A percentile compares a stretch with the other conserved stretches of the same genome.
phyloP scores from a whole-genome alignment of 1,140 invertebrate genomes.

The Tetragnatha versicolor region DNA sequence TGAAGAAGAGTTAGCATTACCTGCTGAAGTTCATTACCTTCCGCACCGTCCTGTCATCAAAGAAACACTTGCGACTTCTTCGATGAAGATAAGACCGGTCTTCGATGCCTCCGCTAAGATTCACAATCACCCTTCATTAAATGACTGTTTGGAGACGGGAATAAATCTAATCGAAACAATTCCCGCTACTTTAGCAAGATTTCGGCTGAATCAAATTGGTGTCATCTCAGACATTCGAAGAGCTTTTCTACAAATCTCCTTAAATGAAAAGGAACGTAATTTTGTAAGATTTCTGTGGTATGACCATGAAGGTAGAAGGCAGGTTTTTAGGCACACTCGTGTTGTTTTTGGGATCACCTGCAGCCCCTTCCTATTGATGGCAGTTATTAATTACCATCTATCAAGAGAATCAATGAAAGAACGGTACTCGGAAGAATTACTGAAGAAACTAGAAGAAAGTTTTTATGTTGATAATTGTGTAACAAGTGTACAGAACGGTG shows the following conservation, averaged over 20 bases:
- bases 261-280: conserved; percentile 3
- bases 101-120: no score
- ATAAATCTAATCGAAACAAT: no score
- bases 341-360: conserved; percentile 5
- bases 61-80: background rate
- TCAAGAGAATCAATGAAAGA: conserved; percentile 6
- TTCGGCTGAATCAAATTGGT: background rate
- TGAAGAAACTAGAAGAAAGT: no score
- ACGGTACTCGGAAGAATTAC: no score
- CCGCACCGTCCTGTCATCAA: background rate
- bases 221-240: conserved; percentile 19
- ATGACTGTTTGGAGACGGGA: no score
- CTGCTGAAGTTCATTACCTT: background rate
- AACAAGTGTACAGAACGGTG: background rate
- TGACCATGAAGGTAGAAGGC: background rate
- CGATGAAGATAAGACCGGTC: conserved; percentile 19
- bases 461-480: no score
- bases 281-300: conserved; percentile 27
- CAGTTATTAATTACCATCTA: conserved; percentile 5
- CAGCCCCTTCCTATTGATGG: conserved; percentile 2
- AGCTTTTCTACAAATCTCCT: conserved; percentile 24
- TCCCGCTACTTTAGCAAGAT: no score
- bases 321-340: background rate
- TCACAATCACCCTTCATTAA: background rate
- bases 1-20: no score